phyloP scores from a whole-genome alignment of 2,113 vertebrate genomes.

The Mesitornis unicolor region DNA sequence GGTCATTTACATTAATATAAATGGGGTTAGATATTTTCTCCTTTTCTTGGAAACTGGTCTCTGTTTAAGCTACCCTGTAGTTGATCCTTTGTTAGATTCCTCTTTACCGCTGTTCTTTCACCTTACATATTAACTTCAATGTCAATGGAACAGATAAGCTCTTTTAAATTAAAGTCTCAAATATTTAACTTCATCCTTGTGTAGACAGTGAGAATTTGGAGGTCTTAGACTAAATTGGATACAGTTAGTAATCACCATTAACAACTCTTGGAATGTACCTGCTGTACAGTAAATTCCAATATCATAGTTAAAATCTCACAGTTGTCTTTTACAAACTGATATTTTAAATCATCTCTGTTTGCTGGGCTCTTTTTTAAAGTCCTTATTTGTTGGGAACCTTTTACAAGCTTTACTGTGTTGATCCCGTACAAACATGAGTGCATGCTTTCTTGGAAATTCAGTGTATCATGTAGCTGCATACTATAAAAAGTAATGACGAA shows the following conservation, averaged over 20 bases:
- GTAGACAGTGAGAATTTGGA: neutral
- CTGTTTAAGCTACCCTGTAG: neutral
- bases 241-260: neutral
- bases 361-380: neutral
- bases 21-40: neutral
- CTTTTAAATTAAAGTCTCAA: conserved; percentile 12
- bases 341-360: neutral
- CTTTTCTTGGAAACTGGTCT: neutral
- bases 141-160: neutral
- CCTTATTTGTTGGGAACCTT: neutral
- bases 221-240: neutral
- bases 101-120: neutral
- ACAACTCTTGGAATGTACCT: neutral
- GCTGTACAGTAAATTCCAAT: neutral
- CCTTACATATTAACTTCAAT: neutral
- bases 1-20: neutral
- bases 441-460: neutral
- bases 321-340: neutral
- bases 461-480: neutral
- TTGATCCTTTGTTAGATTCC: neutral
- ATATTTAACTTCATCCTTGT: neutral
- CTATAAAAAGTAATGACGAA: neutral
- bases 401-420: neutral
- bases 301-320: neutral
- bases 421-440: neutral